Evolutionary conservation across 1,140 invertebrate genomes (phyloP), one percentile per base, ranked within the genome.

Genomic region (Lucilia sericata): DNA sequence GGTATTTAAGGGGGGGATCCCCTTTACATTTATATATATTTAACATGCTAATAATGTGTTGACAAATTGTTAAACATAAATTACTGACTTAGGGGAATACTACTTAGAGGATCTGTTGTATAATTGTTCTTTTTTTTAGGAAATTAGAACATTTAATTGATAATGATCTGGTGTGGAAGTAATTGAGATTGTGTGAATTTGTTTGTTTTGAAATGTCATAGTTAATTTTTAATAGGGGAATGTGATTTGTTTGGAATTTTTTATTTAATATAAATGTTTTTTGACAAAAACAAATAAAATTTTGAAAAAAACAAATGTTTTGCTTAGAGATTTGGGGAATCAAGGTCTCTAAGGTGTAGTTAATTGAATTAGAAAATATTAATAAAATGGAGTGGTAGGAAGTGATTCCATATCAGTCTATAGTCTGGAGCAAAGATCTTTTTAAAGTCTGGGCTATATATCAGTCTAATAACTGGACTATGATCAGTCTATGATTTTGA

Each of bases 41-140:
- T 13, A n/a, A 42, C 34, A 76, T 30, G 74, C 74, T 76, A 76
- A 76, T 76, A 76, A 76, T 42, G 74, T 76, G 74, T 76, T 76
- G 74, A 76, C 74, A 76, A 76, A 42, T 76, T 36, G 74, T 76
- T 34, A 2, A 36, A 76, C 74, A 76, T 76, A 76, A 76, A 76
- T 76, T 42, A 76, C 34, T 17, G 14, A 55, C 17, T 7, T 17
- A 5, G 5, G 34, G 25, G 25, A 30, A 30, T 30, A 76, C 36
- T 76, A 30, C 13, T 76, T 76, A 17, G 51, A n/a, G 51, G 13
- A 55, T 8, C 51, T 55, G 2, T 42, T 42, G 42, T 42, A 42
- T 42, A 42, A 42, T 42, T 55, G 17, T 55, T 55, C 2, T 55
- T 7, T 55, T 55, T n/a, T 55, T 55, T 55, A 12, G 51, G 51